Percentiles rank a stretch among this genome's conserved stretches.
phyloP scores from a whole-genome alignment of 2,888 invertebrate genomes.

The Tethea ocularis region DNA sequence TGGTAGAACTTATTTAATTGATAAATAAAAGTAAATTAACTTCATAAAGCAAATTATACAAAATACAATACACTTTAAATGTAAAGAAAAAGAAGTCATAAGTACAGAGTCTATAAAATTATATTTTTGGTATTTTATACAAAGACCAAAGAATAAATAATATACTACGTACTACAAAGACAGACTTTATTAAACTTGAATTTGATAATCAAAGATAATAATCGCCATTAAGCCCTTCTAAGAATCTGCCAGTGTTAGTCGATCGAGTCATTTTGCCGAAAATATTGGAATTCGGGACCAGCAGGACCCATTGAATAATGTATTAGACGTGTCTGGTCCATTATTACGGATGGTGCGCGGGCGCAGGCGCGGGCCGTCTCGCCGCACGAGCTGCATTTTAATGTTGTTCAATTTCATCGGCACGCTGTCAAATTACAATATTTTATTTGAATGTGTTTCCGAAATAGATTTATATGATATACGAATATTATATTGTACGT shows the following conservation, averaged over 20 bases:
- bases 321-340: conserved; percentile 64
- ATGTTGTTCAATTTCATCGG: conserved; percentile 62
- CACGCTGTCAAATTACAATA: conserved; percentile 63
- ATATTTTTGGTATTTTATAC: too few species aligned
- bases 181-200: not conserved
- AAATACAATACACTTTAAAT: too few species aligned
- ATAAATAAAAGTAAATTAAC: too few species aligned
- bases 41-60: too few species aligned
- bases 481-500: conserved; percentile 36
- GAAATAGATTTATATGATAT: conserved; percentile 57
- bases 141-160: too few species aligned
- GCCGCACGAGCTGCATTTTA: conserved; percentile 80
- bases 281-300: conserved; percentile 61
- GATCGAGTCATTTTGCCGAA: conserved; percentile 45
- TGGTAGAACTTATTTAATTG: too few species aligned
- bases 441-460: conserved; percentile 59
- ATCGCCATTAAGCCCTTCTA: conserved; percentile 17
- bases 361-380: conserved; percentile 47
- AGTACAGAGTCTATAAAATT: too few species aligned
- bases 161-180: too few species aligned
- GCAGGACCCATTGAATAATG: conserved; percentile 72
- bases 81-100: too few species aligned
- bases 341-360: conserved; percentile 67
- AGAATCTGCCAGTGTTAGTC: conserved; percentile 24
- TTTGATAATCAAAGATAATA: not conserved